phyloP scores from a whole-genome alignment of 2,888 invertebrate genomes.

The Lamellibrachia satsuma region DNA sequence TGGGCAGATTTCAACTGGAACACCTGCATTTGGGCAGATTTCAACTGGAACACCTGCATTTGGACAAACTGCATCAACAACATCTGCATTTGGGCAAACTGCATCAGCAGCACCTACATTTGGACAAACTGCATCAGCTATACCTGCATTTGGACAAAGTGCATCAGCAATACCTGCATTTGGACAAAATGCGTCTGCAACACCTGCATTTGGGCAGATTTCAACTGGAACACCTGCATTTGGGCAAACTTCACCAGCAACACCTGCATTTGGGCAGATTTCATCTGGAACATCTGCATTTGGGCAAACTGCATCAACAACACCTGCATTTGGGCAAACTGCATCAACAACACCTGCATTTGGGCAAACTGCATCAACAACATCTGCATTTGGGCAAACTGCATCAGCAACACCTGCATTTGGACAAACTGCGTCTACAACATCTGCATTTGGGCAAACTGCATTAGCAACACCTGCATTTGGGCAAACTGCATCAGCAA shows the following conservation, averaged over 20 bases:
- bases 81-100: background rate
- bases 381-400: conserved; percentile 12
- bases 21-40: background rate
- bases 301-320: background rate
- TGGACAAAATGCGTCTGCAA: background rate
- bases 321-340: background rate
- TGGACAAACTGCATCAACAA: background rate
- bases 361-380: background rate
- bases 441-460: background rate
- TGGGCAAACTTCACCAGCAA: background rate
- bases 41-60: background rate
- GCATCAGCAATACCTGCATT: background rate
- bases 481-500: background rate
- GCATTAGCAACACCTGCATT: background rate
- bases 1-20: background rate
- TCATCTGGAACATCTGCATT: no score
- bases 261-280: background rate
- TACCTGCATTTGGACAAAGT: background rate
- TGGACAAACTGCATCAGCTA: background rate
- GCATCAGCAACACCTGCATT: background rate
- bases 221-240: background rate
- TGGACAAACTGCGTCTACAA: background rate
- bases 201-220: background rate
- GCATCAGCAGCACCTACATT: background rate
- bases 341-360: background rate